These are phyloP conservation scores for Streptopelia turtur DNA, from an alignment of 2,797 vertebrate genomes.

Conservation along the genomic window DNA sequence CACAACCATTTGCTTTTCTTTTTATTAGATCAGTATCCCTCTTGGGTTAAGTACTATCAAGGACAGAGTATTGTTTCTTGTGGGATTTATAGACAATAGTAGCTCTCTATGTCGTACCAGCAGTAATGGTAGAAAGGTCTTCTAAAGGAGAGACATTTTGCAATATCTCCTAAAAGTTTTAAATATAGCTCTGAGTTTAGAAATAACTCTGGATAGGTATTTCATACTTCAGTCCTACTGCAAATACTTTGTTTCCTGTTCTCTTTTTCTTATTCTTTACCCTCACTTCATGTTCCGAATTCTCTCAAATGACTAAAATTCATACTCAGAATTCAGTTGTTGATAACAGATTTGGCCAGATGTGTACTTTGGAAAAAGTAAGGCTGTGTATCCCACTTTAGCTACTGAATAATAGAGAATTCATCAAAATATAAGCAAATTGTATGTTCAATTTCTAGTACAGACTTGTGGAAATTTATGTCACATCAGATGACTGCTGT, in stretches of 20 bases:
- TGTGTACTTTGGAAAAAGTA: neutral
- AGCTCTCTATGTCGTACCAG: neutral
- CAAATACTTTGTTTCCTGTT: neutral
- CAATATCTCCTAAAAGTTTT: neutral
- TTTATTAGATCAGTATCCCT: neutral
- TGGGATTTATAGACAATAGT: neutral
- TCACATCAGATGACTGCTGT: neutral
- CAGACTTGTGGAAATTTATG: neutral
- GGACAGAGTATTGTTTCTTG: neutral
- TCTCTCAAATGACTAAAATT: neutral
- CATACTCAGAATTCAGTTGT: neutral
- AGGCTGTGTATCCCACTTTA: neutral
- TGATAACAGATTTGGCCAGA: neutral
- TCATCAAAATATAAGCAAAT: neutral
- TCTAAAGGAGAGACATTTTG: neutral
- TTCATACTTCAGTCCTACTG: neutral
- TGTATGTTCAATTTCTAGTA: neutral
- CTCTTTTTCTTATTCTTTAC: neutral
- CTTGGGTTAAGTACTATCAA: neutral
- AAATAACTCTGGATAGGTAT: neutral
- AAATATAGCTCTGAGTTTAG: neutral
- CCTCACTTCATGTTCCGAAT: neutral
- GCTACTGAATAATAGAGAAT: neutral
- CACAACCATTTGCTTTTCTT: neutral
- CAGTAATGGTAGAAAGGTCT: neutral